Evolutionary conservation across 1,140 invertebrate genomes (phyloP).

Genomic region (Atopsyche davidsoni): DNA sequence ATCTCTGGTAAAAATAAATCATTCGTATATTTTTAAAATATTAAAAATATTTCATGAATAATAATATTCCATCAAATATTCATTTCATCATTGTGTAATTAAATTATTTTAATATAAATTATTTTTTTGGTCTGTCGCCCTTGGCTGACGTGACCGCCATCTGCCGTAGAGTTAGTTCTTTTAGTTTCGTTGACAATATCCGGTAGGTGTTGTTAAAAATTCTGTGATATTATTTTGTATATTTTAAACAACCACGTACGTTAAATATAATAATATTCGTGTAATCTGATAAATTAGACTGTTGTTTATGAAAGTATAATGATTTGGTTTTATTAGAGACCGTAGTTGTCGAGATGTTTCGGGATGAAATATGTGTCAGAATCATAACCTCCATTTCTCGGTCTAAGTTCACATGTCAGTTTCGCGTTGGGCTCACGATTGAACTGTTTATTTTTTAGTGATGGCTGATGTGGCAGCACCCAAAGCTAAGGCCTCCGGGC

Average conservation of each 20-base stretch:
- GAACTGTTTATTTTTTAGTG: conserved; percentile 44
- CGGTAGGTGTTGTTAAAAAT: conserved; percentile 14
- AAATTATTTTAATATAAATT: too few species aligned
- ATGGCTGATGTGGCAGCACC: conserved; percentile 57
- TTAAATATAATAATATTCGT: too few species aligned
- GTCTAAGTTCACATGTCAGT: conserved; percentile 17
- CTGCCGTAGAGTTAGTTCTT: conserved; percentile 10
- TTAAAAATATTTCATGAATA: too few species aligned
- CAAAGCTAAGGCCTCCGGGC: conserved; percentile 55
- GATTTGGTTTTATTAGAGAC: too few species aligned
- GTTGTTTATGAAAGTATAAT: not conserved
- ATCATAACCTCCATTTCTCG: conserved; percentile 19
- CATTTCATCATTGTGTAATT: too few species aligned
- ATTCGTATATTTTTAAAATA: too few species aligned
- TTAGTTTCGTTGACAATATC: conserved; percentile 17
- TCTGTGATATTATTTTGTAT: conserved; percentile 15
- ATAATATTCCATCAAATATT: too few species aligned
- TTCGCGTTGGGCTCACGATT: conserved; percentile 27
- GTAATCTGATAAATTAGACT: too few species aligned
- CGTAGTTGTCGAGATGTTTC: conserved; percentile 9
- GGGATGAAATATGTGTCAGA: conserved; percentile 19
- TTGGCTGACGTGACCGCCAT: conserved; percentile 12
- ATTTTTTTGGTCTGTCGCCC: too few species aligned
- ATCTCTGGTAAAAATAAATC: too few species aligned
- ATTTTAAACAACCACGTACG: conserved; percentile 5